Evolutionary conservation across 2,797 vertebrate species (phyloP).

Genomic region (Rhynchonycteris naso): DNA sequence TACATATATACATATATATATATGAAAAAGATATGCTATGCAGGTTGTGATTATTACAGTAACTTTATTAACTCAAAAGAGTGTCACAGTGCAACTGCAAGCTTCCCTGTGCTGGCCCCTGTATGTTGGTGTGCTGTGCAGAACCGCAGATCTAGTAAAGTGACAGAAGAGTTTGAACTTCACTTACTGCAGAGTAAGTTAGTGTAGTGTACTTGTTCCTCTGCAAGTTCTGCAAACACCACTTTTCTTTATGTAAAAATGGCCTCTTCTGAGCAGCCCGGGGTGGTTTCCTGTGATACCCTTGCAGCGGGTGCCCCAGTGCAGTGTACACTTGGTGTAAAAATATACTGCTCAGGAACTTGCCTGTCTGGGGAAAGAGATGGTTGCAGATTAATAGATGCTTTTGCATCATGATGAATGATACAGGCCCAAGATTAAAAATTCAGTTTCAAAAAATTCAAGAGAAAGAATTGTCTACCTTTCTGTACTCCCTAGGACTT

Average conservation of each 20-base stretch:
- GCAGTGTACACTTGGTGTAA: neutral
- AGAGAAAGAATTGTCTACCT: neutral
- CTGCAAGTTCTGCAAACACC: neutral
- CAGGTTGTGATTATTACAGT: no score
- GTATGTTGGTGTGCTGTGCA: neutral
- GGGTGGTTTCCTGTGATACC: neutral
- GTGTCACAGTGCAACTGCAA: no score
- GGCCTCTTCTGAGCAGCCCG: neutral
- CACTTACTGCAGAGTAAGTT: neutral
- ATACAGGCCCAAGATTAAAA: neutral
- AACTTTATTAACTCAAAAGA: no score
- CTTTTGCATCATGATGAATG: neutral
- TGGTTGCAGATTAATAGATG: neutral
- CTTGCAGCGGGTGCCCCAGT: neutral
- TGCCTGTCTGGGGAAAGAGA: neutral
- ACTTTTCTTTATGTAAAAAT: neutral
- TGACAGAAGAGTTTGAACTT: neutral
- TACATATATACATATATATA: no score
- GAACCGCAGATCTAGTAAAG: neutral
- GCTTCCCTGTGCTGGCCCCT: no score
- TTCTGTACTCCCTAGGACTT: neutral
- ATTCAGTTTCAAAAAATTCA: neutral
- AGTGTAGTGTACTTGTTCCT: neutral
- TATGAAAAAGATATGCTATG: no score
- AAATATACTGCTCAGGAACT: conserved; percentile 58